These are phyloP conservation scores for Oryctes rhinoceros DNA, from an alignment of 1,140 invertebrate genomes.

Conservation along the genomic window DNA sequence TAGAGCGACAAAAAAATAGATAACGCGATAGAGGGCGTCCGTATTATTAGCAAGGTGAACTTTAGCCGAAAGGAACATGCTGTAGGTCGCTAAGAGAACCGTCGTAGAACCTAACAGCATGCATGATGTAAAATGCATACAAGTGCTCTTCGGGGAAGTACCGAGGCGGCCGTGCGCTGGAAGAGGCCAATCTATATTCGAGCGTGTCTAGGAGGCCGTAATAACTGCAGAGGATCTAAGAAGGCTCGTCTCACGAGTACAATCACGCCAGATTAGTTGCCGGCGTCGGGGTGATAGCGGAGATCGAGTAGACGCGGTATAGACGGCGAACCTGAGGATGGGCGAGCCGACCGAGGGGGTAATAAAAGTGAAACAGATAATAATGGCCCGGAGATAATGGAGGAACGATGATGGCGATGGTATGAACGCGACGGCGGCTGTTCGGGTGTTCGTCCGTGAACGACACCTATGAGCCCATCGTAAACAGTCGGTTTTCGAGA, in stretches of 20 bases:
- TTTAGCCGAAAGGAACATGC: neutral
- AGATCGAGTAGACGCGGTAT: neutral
- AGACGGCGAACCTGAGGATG: neutral
- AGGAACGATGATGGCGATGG: constrained; percentile 51
- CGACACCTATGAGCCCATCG: constrained; percentile 24
- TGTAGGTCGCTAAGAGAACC: neutral
- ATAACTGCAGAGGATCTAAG: constrained; percentile 47
- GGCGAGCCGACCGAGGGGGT: constrained; percentile 40
- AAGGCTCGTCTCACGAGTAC: constrained; percentile 49
- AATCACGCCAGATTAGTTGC: constrained; percentile 54
- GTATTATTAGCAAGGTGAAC: neutral
- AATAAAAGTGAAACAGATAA: constrained; percentile 56
- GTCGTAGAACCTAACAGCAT: neutral
- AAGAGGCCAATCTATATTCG: constrained; percentile 49
- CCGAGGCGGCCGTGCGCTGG: constrained; percentile 23
- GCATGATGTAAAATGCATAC: constrained; percentile 47
- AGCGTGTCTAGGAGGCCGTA: constrained; percentile 46
- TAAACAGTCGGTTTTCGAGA: constrained; percentile 22
- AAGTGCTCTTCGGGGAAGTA: constrained; percentile 47
- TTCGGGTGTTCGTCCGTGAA: constrained; percentile 22
- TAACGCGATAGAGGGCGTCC: neutral
- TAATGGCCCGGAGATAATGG: constrained; percentile 53
- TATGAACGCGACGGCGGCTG: constrained; percentile 42
- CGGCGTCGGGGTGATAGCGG: constrained; percentile 44
- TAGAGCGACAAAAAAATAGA: neutral